These are phyloP conservation scores for Athene cunicularia DNA, from an alignment of 2,113 vertebrate species.

Conservation along the genomic window DNA sequence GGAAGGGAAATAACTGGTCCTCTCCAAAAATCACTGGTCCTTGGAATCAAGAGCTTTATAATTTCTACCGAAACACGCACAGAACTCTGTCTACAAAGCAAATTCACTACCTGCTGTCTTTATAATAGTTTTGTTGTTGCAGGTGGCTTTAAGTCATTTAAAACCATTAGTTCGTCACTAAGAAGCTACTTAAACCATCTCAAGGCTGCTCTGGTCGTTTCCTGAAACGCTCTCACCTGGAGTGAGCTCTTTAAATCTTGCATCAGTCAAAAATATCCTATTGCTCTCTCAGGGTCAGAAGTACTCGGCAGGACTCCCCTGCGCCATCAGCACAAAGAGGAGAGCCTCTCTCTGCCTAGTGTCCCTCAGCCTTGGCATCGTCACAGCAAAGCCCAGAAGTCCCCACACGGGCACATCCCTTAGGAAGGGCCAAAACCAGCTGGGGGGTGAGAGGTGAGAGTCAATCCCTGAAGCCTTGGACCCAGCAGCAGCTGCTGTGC, in stretches of 20 bases:
- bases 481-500: background rate
- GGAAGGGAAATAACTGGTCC: background rate
- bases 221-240: background rate
- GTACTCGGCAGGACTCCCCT: background rate
- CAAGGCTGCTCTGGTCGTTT: background rate
- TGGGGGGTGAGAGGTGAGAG: background rate
- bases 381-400: background rate
- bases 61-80: background rate
- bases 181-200: background rate
- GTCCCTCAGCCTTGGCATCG: background rate
- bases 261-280: accelerated
- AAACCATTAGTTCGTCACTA: background rate
- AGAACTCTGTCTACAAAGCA: background rate
- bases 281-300: background rate
- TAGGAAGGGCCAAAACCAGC: background rate
- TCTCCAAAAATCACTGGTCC: background rate
- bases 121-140: too few relatives aligned
- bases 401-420: background rate
- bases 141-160: background rate
- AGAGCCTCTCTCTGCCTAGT: background rate
- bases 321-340: background rate
- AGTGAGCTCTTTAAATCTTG: background rate
- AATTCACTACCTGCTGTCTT: background rate
- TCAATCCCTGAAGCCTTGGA: background rate
- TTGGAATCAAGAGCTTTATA: background rate